Evolutionary conservation across 2,797 vertebrate species (phyloP), one percentile per base, ranked within the genome.

Genomic region (Spea hammondii): DNA sequence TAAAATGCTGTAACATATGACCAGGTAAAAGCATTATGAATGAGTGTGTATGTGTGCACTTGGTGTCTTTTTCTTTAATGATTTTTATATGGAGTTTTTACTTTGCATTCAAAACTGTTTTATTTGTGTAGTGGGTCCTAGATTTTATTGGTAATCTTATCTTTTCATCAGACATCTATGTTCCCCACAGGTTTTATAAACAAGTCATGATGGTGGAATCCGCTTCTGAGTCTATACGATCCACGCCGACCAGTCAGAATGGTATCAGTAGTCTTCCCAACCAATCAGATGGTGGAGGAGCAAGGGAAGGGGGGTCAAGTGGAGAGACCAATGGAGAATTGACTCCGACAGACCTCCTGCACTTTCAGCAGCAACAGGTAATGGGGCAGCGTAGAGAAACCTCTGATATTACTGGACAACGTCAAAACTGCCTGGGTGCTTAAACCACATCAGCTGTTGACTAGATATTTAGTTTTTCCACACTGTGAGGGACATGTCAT

Each of bases 171-270:
- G 8, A 67, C 3, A 62, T 6, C 10, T 5, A 8, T 69, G 6
- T 74, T 79, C 77, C 67, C 9, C 59, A 74, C 45, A 93, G 92
- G 90, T 91, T 88, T 87, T 54, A 74, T 85, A 88, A 91, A 88
- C 87, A 83, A 90, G 97, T 96, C 97, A 99, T 99, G 97, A 99
- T 99, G 97, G 97, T 98, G 93, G 97, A 99, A 95, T 99, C 97
- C 47, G 97, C 97, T 90, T 98, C 96, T 83, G 97, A 99, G 95
- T 96, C 96, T 91, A 98, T 98, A 94, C 95, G 97, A 86, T 98
- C 97, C 70, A 94, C 95, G 85, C 94, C 97, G 80, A 94, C 96
- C 80, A 89, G 93, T 89, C 97, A 98, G 88, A 99, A 98, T 84
- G 97, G 97, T 87, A 95, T 98, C 89, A 95, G 97, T 93, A 96